phyloP scores from a whole-genome alignment of 2,797 vertebrate genomes.

The Sparidentex hasta region DNA sequence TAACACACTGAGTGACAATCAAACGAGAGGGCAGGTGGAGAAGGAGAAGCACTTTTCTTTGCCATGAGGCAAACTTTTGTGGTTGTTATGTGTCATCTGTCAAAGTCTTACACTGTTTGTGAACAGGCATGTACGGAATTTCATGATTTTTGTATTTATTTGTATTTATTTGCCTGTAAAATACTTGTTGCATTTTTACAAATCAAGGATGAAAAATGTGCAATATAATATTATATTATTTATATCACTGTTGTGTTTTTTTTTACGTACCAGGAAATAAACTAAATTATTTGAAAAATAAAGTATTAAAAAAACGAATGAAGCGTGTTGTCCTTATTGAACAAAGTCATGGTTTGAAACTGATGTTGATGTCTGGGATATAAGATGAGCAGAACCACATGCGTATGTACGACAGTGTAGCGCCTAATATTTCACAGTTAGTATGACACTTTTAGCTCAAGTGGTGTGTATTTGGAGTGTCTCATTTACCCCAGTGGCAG shows the following conservation, averaged over 20 bases:
- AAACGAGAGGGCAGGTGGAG: slow-evolving; percentile 4
- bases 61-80: slow-evolving; percentile 47
- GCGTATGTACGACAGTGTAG: neutral
- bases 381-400: neutral
- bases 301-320: neutral
- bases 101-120: slow-evolving; percentile 46
- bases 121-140: slow-evolving; percentile 32
- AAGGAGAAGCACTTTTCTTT: slow-evolving; percentile 63
- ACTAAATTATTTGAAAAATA: slow-evolving; percentile 61
- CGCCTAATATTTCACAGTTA: neutral
- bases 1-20: slow-evolving; percentile 46
- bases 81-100: slow-evolving; percentile 58
- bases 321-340: slow-evolving; percentile 31
- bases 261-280: slow-evolving; percentile 57
- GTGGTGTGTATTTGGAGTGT: neutral
- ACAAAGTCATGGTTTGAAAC: neutral
- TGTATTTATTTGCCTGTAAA: slow-evolving; percentile 69
- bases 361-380: neutral
- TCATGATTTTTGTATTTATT: slow-evolving; percentile 67
- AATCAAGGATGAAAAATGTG: slow-evolving; percentile 46
- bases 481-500: slow-evolving; percentile 28
- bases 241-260: slow-evolving; percentile 58
- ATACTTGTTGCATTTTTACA: slow-evolving; percentile 59
- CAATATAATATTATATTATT: slow-evolving; percentile 62
- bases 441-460: neutral